Base-by-base conservation (phyloP, 2,888 invertebrate species). In the Cerceris ruficornis region DNA sequence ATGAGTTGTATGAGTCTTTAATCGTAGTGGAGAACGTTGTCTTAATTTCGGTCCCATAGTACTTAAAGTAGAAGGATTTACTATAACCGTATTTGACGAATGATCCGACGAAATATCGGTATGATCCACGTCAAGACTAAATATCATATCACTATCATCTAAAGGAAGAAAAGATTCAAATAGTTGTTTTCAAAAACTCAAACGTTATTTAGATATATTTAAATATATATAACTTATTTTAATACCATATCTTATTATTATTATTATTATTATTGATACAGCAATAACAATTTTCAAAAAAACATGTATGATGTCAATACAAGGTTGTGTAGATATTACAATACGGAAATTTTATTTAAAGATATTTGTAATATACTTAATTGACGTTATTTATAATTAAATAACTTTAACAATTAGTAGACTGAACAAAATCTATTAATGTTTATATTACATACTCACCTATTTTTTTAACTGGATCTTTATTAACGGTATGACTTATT, bases 81-180 rank as follows among this genome's bases (percentile, higher is more conserved):
- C 28, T 43, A 61, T 1, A 28, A 64, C 58, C 46, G 17, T 72
- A 28, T 57, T 82, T 8, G 80, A 60, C 28, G 62, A 66, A 58
- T 83, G 86, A 1, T 84, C 82, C 6, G 80, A 69, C 54, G 62
- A 81, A 69, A 88, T 90, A 78, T 93, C 93, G 6, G 91, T 62
- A 82, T 95, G 95, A 88, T 97, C 96, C 86, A 97, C 97, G 83
- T 98, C 98, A 85, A 98, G 93, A 15, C 95, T 95, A 91, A 98
- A 98, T 91, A 98, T 97, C 90, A 97, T 95, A 84, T 97, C 97
- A 50, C 95, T 96, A 0, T 93, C 93, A 77, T 96, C 96, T 88
- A 54, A 49, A 75, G 50, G 14, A 9, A 60, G 7, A 9, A 43
- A 57, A 60, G 52, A 57, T 46, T 28, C 6, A 8, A 2, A n/a